Base-by-base conservation (phyloP, 2,888 invertebrate species). In the Caenorhabditis sp. region DNA sequence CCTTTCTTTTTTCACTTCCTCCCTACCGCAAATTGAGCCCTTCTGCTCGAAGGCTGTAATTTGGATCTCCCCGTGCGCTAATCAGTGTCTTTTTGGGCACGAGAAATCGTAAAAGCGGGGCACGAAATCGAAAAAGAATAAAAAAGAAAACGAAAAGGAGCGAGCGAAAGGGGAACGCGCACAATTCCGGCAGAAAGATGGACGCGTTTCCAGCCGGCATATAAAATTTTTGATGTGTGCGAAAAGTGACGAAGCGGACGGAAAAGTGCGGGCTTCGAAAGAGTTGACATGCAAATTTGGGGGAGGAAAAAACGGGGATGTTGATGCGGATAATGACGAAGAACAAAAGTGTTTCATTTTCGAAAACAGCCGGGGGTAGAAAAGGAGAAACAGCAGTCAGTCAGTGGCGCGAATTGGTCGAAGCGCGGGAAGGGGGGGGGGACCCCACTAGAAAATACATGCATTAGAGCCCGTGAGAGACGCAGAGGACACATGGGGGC, bases 371-470 rank as follows among this genome's bases (percentile, higher is more conserved):
- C 50, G 66, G 24, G 39, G 32, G 43, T 11, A 50, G 43, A 46
- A 46, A 45, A 50, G 58, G 59, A 58, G 68, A 52, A 68, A 59
- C 50, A 52, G 52, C 52, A 68, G 58, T 56, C 50, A 68, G 68
- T 65, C 65, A 53, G 63, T 68, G 46, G 62, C 68, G 58, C 41
- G 68, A 66, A 66, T 66, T 66, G 66, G 56, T 66, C 58, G 58
- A 66, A 66, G 50, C 68, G 68, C 68, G 35, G 55, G 56, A 50
- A 68, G 37, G 50, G 62, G 15, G 37, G 37, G 50, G 59, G 58
- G 52, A 50, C 58, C 68, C 41, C 68, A 68, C 68, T 72, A 72
- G 71, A 62, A 72, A 72, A 72, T 72, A 72, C 71, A 72, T 72
- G 62, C 71, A 72, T 72, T 72, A 62, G 48, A 39, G 55, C 46